Conservation (phyloP, 2,113 vertebrate species). For the Sula dactylatra region DNA sequence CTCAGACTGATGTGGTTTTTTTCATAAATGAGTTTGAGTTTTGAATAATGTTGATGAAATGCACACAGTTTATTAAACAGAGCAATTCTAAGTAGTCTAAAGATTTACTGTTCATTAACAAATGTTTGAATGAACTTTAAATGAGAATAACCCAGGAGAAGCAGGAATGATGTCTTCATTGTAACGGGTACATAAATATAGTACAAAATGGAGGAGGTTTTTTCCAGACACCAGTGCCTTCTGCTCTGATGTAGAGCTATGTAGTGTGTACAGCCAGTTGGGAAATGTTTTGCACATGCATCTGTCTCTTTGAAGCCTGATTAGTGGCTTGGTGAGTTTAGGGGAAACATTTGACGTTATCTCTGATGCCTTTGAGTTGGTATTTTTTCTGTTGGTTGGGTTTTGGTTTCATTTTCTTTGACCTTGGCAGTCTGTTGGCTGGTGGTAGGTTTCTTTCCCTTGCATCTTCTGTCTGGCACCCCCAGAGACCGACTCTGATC, state of each 20-base stretch:
- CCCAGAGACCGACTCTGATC: accelerated
- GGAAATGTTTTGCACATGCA: accelerated
- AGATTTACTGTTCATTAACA: conserved; percentile 45
- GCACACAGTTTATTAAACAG: conserved; percentile 7
- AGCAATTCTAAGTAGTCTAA: neutral
- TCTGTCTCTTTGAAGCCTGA: neutral
- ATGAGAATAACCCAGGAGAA: neutral
- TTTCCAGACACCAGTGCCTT: neutral
- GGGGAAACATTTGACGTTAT: neutral
- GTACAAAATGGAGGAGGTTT: neutral
- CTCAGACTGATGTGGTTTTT: neutral
- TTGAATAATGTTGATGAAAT: conserved; percentile 14
- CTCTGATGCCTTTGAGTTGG: neutral
- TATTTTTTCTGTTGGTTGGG: neutral
- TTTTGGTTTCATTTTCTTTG: neutral
- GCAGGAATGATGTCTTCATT: neutral
- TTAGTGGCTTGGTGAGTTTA: neutral
- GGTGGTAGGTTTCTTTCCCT: neutral
- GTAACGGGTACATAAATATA: neutral
- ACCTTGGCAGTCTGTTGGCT: neutral
- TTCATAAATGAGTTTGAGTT: neutral
- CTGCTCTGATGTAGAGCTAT: neutral
- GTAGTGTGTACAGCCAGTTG: neutral
- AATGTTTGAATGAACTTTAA: neutral
- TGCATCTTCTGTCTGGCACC: neutral